Conservation (phyloP, 2,888 invertebrate species). For the Scelioninae gen. 2 region DNA sequence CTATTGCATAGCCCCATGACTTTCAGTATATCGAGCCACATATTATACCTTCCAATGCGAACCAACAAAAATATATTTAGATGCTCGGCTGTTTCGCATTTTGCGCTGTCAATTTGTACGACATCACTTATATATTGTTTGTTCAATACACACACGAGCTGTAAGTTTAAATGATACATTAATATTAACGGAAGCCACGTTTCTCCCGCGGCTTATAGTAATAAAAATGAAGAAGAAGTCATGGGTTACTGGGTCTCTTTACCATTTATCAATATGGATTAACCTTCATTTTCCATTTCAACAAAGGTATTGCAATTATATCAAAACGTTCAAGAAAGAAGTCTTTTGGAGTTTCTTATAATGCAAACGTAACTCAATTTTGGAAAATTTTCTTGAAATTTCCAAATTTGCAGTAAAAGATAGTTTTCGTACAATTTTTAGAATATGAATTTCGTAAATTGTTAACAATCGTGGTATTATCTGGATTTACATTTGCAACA, state of each 20-base stretch:
- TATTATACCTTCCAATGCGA: constrained; percentile 72
- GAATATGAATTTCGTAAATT: too few relatives aligned
- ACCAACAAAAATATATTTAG: constrained; percentile 72
- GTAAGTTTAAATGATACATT: constrained; percentile 75
- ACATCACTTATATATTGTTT: constrained; percentile 71
- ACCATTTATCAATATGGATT: neutral
- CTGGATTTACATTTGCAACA: too few relatives aligned
- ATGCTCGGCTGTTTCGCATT: constrained; percentile 70
- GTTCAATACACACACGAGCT: constrained; percentile 71
- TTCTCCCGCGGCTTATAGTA: constrained; percentile 69
- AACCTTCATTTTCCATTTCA: too few relatives aligned
- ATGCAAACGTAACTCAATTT: too few relatives aligned
- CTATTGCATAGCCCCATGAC: constrained; percentile 73
- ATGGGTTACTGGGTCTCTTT: constrained; percentile 72
- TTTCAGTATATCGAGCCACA: constrained; percentile 69
- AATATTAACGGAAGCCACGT: constrained; percentile 69
- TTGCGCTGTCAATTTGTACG: constrained; percentile 71
- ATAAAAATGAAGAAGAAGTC: constrained; percentile 68
- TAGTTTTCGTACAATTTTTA: too few relatives aligned
- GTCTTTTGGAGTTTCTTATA: constrained; percentile 29
- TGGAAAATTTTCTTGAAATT: too few relatives aligned
- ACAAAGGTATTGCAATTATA: too few relatives aligned
- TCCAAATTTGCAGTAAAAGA: too few relatives aligned
- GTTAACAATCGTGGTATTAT: too few relatives aligned
- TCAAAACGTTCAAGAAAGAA: constrained; percentile 35